phyloP scores from a whole-genome alignment of 2,888 invertebrate genomes.

The Vesta saturnalis region DNA sequence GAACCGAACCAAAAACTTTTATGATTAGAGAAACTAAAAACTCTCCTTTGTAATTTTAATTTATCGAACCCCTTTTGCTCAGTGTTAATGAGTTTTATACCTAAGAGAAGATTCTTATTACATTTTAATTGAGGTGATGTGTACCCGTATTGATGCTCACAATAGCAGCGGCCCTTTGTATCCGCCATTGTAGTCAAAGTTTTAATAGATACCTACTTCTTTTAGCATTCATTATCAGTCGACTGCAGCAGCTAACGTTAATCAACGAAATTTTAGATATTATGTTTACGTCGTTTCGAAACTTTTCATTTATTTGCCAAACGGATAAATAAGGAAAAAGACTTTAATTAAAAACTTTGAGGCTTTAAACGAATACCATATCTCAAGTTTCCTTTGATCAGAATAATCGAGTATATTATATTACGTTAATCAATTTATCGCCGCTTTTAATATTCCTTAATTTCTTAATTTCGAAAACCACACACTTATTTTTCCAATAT shows the following conservation, averaged over 20 bases:
- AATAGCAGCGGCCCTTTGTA: slow-evolving; percentile 54
- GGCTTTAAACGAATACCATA: slow-evolving; percentile 28
- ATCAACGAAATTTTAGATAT: slow-evolving; percentile 61
- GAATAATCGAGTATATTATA: slow-evolving; percentile 27
- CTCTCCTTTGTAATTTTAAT: slow-evolving; percentile 56
- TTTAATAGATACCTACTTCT: slow-evolving; percentile 63
- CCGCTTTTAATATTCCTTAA: neutral
- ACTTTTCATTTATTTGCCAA: slow-evolving; percentile 57
- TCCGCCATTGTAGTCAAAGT: slow-evolving; percentile 61
- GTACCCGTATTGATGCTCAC: slow-evolving; percentile 61
- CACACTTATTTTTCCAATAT: no score
- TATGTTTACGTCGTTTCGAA: slow-evolving; percentile 55
- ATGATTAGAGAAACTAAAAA: slow-evolving; percentile 49
- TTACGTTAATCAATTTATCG: neutral
- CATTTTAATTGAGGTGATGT: slow-evolving; percentile 65
- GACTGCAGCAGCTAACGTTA: slow-evolving; percentile 57
- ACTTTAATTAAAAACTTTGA: slow-evolving; percentile 39
- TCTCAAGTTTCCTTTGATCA: slow-evolving; percentile 29
- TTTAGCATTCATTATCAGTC: slow-evolving; percentile 62
- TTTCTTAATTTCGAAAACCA: no score
- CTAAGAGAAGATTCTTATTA: slow-evolving; percentile 63
- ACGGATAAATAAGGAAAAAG: slow-evolving; percentile 56
- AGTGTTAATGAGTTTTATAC: slow-evolving; percentile 63
- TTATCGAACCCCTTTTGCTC: slow-evolving; percentile 58
- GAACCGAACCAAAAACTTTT: slow-evolving; percentile 36